Evolutionary conservation across 2,888 invertebrate genomes (phyloP).

Genomic region (Rhodophaea formosa): DNA sequence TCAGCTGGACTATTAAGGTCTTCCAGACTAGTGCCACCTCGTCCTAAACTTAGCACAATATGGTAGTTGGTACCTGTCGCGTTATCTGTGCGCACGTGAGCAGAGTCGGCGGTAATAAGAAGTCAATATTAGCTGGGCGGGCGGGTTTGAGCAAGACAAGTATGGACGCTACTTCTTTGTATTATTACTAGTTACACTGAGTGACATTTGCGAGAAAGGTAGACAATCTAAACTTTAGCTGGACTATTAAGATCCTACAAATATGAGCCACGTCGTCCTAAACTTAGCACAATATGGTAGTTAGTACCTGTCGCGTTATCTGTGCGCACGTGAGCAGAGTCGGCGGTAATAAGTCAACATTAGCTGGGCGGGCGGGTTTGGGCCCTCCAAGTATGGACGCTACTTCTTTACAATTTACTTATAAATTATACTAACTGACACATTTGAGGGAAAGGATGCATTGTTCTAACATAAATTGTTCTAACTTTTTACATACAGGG

Average conservation of each 20-base stretch:
- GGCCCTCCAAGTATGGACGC: slow-evolving; percentile 38
- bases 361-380: slow-evolving; percentile 70
- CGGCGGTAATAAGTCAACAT: slow-evolving; percentile 67
- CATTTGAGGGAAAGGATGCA: too few relatives aligned
- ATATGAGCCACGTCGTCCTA: slow-evolving; percentile 1
- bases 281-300: slow-evolving; percentile 11
- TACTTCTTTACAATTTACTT: neutral
- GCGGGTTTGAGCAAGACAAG: slow-evolving; percentile 50
- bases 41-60: slow-evolving; percentile 12
- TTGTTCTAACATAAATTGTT: too few relatives aligned
- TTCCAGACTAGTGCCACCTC: slow-evolving; percentile 1
- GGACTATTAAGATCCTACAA: neutral
- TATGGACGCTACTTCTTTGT: slow-evolving; percentile 36
- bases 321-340: slow-evolving; percentile 19
- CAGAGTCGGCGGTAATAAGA: slow-evolving; percentile 54
- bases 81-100: slow-evolving; percentile 11
- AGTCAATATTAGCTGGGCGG: slow-evolving; percentile 72
- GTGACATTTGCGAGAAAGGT: too few relatives aligned
- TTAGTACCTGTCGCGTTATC: neutral
- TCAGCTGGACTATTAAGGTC: neutral
- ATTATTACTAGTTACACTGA: too few relatives aligned
- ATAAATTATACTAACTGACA: too few relatives aligned
- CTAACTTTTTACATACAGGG: too few relatives aligned
- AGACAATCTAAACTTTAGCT: neutral
- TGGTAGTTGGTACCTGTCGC: neutral